These are phyloP conservation scores for Nesogale talazaci DNA, from an alignment of 2,113 vertebrate species.

Conservation along the genomic window DNA sequence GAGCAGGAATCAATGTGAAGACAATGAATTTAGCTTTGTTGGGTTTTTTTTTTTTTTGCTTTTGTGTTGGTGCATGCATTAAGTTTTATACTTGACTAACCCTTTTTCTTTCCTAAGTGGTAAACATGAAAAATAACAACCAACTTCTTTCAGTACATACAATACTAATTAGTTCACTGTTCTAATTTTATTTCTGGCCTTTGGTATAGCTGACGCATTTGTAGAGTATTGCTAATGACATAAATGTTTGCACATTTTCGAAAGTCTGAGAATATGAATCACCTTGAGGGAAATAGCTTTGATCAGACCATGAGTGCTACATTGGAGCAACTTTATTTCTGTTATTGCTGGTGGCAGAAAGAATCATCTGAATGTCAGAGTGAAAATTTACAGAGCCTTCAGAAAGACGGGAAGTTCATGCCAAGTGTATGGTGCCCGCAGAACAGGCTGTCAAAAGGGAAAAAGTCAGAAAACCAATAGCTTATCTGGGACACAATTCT, in stretches of 20 bases:
- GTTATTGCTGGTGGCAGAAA: not conserved
- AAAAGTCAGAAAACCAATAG: slow-evolving; percentile 14
- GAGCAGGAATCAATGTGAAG: no score
- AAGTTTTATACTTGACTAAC: slow-evolving; percentile 26
- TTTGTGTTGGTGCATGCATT: not conserved
- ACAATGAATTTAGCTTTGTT: no score
- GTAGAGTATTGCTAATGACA: slow-evolving; percentile 55
- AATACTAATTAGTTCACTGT: slow-evolving; percentile 34
- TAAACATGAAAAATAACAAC: slow-evolving; percentile 43
- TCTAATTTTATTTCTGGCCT: slow-evolving; percentile 63
- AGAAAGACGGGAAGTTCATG: not conserved
- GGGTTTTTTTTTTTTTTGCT: no score
- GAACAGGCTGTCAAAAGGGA: not conserved
- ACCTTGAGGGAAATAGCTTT: slow-evolving; percentile 41
- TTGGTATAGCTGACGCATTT: slow-evolving; percentile 52
- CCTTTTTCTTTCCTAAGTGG: slow-evolving; percentile 26
- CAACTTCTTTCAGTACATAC: not conserved
- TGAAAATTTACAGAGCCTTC: not conserved
- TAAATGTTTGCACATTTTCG: slow-evolving; percentile 64
- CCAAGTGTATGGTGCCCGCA: not conserved
- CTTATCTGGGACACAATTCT: not conserved
- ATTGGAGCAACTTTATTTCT: slow-evolving; percentile 21
- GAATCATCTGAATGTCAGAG: slow-evolving; percentile 16
- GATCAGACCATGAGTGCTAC: slow-evolving; percentile 11
- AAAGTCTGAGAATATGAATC: slow-evolving; percentile 59